A percentile compares a stretch with the other conserved stretches of the same genome.
Conservation (phyloP, 2,888 invertebrate species). For the Lottia gigantea region DNA sequence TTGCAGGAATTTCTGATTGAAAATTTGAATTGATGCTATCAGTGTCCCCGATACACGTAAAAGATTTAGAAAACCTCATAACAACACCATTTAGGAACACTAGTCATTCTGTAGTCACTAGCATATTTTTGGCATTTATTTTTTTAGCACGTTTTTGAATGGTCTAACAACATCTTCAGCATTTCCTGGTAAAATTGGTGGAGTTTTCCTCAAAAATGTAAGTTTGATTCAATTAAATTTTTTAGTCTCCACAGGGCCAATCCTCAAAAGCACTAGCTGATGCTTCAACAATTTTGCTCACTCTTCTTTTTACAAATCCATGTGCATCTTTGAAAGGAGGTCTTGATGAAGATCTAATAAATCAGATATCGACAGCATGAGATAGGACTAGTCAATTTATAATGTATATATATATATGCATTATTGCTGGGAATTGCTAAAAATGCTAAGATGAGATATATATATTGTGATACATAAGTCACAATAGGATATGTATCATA, state of each 20-base stretch:
- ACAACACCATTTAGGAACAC: too few species aligned
- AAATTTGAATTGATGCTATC: too few species aligned
- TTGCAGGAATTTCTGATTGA: too few species aligned
- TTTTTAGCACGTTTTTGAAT: slow-evolving; percentile 46
- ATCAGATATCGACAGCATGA: slow-evolving; percentile 17
- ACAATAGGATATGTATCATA: too few species aligned
- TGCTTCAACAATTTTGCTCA: slow-evolving; percentile 22
- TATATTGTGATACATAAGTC: too few species aligned
- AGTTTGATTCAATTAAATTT: background rate
- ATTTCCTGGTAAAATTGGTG: slow-evolving; percentile 41
- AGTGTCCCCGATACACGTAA: too few species aligned
- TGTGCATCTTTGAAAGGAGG: slow-evolving; percentile 15
- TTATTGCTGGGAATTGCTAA: too few species aligned
- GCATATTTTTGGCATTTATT: background rate
- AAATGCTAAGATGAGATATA: too few species aligned
- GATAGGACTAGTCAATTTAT: too few species aligned
- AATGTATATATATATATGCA: too few species aligned
- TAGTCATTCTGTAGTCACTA: too few species aligned
- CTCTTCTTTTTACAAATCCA: slow-evolving; percentile 15
- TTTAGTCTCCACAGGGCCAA: background rate
- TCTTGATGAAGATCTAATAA: background rate
- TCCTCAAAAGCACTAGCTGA: slow-evolving; percentile 19
- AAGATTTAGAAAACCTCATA: too few species aligned
- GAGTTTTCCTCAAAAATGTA: slow-evolving; percentile 49
- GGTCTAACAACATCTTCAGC: slow-evolving; percentile 36